Base-by-base conservation (phyloP, 2,113 vertebrate species). In the human region DNA sequence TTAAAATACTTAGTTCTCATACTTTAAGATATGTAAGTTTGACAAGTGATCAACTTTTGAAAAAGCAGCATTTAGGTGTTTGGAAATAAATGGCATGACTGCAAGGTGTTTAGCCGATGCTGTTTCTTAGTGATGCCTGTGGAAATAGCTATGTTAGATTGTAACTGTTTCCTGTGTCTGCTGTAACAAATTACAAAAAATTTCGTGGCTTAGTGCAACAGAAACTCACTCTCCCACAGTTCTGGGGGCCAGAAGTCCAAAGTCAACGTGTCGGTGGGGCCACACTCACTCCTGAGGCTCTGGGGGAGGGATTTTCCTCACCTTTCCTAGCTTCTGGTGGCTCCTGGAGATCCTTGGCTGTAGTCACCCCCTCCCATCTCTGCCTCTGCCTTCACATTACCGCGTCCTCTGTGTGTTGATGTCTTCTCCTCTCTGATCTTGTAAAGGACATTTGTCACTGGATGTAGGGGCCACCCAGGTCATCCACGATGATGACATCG, bases 151-250 rank as follows among this genome's bases (percentile, higher is more conserved):
- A 6, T 52, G 7, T 2, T 61, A 32, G 45, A 12, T 3, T 23
- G 7, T 6, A 23, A 20, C 4, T 4, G 23, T 9, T 72, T 57
- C 17, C 52, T 11, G 48, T 1, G 40, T 50, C 66, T 4, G 2
- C 1, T 6, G 43, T 8, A 35, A 70, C 27, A 22, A 20, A 35
- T 13, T 2, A 52, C 22, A 7, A 4, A 25, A 0, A 1, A 4
- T 35, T 0, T 11, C 32, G 40, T 16, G 45, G 7, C 32, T 61
- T 13, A 1, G 52, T 16, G 23, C 5, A 12, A 8, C 2, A 18
- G 48, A 20, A 14, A 12, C 9, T 7, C 2, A 14, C 20, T 4
- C 8, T 14, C 23, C 38, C 5, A 0, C 2, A 6, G 10, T 12
- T n/a, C 72, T 6, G 38, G 88, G 64, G 43, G 12, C n/a, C 22